A percentile compares a stretch with the other conserved stretches of the same genome.
Evolutionary conservation across 2,113 vertebrate genomes (phyloP).

Genomic region (Chlorocebus sabaeus): DNA sequence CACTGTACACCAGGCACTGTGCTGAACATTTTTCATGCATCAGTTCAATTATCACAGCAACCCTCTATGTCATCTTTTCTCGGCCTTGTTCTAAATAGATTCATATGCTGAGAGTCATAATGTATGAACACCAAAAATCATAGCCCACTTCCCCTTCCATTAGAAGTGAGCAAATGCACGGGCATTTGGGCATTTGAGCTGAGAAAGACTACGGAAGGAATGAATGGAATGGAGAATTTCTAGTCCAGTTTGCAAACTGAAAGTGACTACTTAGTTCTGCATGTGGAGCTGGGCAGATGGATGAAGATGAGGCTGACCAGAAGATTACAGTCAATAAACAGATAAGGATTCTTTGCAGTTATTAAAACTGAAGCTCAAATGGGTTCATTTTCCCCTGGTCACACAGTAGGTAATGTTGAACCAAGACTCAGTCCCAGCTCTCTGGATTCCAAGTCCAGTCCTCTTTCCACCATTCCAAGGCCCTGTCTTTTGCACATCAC

Average conservation of each 20-base stretch:
- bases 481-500: neutral
- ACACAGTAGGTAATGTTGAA: neutral
- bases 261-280: neutral
- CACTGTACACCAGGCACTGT: neutral
- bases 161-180: neutral
- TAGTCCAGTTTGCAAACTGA: neutral
- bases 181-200: neutral
- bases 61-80: neutral
- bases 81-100: neutral
- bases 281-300: neutral
- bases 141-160: neutral
- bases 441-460: neutral
- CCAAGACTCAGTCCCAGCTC: neutral
- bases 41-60: neutral
- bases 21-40: neutral
- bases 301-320: neutral
- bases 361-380: neutral
- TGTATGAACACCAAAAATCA: conserved; percentile 31
- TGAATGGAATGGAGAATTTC: neutral
- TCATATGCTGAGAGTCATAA: neutral
- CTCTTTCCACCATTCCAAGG: neutral
- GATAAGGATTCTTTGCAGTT: neutral
- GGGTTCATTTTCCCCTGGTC: neutral
- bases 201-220: neutral
- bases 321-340: neutral